A percentile compares a stretch with the other conserved stretches of the same genome.
Evolutionary conservation across 1,140 invertebrate genomes (phyloP).

Genomic region (Trypoxylus dichotomus): DNA sequence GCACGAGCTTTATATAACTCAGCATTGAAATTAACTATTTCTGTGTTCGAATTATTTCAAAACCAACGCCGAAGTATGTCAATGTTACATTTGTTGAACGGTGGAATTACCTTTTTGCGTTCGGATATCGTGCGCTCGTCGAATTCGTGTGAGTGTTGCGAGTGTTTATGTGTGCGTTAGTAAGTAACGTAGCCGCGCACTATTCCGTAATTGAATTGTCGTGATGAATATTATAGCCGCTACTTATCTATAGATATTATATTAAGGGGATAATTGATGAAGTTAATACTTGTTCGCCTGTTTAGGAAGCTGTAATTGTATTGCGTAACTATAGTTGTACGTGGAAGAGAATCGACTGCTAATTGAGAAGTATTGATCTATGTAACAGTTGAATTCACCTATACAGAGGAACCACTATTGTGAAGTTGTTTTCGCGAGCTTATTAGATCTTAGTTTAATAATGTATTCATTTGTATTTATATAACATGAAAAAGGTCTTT

Average conservation of each 20-base stretch:
- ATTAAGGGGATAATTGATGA: background rate
- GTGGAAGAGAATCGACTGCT: background rate
- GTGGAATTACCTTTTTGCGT: constrained; percentile 9
- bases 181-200: background rate
- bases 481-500: background rate
- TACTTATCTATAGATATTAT: background rate
- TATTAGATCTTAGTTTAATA: background rate
- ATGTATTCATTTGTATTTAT: background rate
- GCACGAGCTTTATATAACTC: constrained; percentile 1
- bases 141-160: background rate
- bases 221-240: background rate
- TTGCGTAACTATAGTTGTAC: background rate
- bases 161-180: background rate
- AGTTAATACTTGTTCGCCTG: background rate
- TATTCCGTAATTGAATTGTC: background rate
- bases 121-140: background rate
- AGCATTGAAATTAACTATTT: constrained; percentile 19
- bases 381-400: too few relatives aligned
- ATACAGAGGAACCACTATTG: background rate
- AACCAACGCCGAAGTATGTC: constrained; percentile 5
- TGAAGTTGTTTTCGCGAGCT: background rate
- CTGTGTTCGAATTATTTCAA: constrained; percentile 6
- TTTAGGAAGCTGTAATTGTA: background rate
- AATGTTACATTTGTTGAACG: constrained; percentile 16
- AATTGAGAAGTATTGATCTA: background rate